Evolutionary conservation across 2,113 vertebrate species (phyloP).

Genomic region (Puntigrus tetrazona): DNA sequence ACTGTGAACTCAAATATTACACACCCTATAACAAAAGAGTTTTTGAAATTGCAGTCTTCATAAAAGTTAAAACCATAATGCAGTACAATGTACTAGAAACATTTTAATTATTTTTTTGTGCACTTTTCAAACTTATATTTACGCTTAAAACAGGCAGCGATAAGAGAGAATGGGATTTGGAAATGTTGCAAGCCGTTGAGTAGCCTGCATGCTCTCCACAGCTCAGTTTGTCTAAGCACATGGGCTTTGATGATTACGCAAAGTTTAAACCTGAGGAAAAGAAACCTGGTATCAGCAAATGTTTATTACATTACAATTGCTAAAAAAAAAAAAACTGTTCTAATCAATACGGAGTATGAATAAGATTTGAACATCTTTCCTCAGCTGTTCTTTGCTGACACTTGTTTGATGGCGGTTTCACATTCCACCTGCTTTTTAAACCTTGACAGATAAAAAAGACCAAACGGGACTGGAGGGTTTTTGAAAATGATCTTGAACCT

Average conservation of each 20-base stretch:
- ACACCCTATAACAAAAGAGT: neutral
- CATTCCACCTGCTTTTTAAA: neutral
- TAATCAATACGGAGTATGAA: neutral
- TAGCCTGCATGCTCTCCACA: too few species aligned
- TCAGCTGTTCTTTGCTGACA: neutral
- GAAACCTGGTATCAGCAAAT: neutral
- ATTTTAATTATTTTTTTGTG: neutral
- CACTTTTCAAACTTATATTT: neutral
- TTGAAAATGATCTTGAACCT: neutral
- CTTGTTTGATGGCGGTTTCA: neutral
- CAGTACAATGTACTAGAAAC: neutral
- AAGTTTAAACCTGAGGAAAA: neutral
- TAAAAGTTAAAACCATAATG: neutral
- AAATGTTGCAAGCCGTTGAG: neutral
- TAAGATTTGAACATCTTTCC: neutral
- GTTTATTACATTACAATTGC: neutral
- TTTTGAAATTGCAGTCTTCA: too few species aligned
- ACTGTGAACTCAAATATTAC: neutral
- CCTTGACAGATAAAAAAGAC: constrained; percentile 2
- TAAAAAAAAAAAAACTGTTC: neutral
- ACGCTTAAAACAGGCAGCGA: neutral
- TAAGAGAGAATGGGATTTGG: neutral
- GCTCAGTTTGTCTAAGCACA: neutral
- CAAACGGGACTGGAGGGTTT: neutral
- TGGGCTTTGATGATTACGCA: neutral